Evolutionary conservation across 1,140 invertebrate species (phyloP), one percentile per base, ranked within the genome.

Genomic region (Propsilocerus akamusi): DNA sequence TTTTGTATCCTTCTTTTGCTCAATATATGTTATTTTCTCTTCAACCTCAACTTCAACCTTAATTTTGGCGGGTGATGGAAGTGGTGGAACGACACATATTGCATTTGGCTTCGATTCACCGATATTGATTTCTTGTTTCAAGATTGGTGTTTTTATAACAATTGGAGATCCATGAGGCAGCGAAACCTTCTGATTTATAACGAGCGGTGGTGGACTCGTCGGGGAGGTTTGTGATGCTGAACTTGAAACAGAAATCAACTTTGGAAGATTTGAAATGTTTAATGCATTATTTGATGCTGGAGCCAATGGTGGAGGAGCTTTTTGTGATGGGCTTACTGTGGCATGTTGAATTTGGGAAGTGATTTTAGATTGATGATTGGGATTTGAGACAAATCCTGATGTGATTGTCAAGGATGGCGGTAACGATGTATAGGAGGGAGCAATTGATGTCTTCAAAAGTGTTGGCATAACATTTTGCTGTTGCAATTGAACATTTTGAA

Each of bases 71-170:
- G 34, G 34, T 20, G 34, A 41, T 20, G 34, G 34, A 6, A 41
- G 17, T 2, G 34, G 34, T 41, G 34, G 34, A 41, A 41, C 34
- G 47, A 51, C 22, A 47, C 26, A 46, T 26, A 46, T 41, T 41
- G 34, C 34, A 41, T 41, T 30, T 41, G 10, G 34, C 22, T 41
- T 41, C 10, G 28, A n/a, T 41, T 41, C 34, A 20, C 34, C 34
- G 22, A 20, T 41, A 2, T 3, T 30, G 2, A 30, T 30, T 41
- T 41, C 34, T 10, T 41, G 34, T 20, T 41, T 41, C 10, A n/a
- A n/a, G n/a, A 46, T 49, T 28, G 49, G 28, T 23, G 47, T 49
- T 54, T 46, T 54, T 54, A 34, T 52, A 52, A 11, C 50, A 55
- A 23, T 54, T 56, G 8, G 58, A 17, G 34, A 41, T 17, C 34